phyloP scores from a whole-genome alignment of 2,888 invertebrate species.

The Cordilura impudica region DNA sequence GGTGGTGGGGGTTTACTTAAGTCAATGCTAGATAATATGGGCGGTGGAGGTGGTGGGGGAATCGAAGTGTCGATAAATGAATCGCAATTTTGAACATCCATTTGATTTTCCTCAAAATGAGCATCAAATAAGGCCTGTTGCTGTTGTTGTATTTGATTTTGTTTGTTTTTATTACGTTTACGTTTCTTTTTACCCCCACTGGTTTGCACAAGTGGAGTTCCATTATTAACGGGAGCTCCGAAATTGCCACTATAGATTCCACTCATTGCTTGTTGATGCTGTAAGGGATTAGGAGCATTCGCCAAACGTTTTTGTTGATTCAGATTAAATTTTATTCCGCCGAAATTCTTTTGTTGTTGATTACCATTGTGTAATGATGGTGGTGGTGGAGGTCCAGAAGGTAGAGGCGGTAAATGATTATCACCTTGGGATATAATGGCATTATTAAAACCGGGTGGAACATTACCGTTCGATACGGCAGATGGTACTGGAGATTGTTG shows the following conservation, averaged over 20 bases:
- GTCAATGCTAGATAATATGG: conserved; percentile 65
- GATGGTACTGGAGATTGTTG: conserved; percentile 67
- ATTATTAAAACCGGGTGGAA: conserved; percentile 79
- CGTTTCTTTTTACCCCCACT: conserved; percentile 83
- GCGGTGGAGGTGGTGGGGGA: conserved; percentile 75
- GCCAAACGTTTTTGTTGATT: conserved; percentile 78
- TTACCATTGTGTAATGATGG: conserved; percentile 70
- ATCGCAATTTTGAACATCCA: conserved; percentile 19
- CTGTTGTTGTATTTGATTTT: conserved; percentile 74
- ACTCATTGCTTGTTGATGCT: conserved; percentile 16
- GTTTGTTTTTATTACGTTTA: conserved; percentile 84
- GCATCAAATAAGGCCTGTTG: conserved; percentile 66
- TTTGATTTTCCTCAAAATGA: conserved; percentile 58
- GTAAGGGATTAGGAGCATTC: conserved; percentile 74
- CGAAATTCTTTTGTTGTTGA: conserved; percentile 76
- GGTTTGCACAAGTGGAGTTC: conserved; percentile 77
- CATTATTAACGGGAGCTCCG: conserved; percentile 72
- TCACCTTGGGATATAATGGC: conserved; percentile 68
- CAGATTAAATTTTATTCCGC: conserved; percentile 80
- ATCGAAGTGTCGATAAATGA: conserved; percentile 68
- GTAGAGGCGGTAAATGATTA: conserved; percentile 79
- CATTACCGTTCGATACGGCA: conserved; percentile 74
- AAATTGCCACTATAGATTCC: conserved; percentile 70
- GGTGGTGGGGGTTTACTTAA: conserved; percentile 76
- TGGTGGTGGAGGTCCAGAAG: conserved; percentile 79